phyloP scores from a whole-genome alignment of 2,888 invertebrate genomes.

The Prosopocoilus inquinatus region DNA sequence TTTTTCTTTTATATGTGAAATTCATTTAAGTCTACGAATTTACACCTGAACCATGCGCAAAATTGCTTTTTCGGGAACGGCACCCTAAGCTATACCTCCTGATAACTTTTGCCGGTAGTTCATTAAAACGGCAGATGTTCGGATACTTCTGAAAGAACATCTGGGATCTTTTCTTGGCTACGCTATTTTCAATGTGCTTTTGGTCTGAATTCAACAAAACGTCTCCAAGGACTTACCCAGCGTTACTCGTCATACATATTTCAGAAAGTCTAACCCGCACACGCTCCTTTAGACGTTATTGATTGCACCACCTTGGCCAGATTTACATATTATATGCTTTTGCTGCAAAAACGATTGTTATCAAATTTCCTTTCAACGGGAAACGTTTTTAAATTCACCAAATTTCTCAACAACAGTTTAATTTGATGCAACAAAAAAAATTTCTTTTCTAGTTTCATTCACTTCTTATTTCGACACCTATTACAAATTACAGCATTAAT shows the following conservation, averaged over 20 bases:
- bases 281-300: slow-evolving; percentile 6
- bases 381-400: too few species aligned
- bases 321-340: slow-evolving; percentile 12
- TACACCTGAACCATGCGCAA: slow-evolving; percentile 27
- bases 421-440: too few species aligned
- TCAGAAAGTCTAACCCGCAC: slow-evolving; percentile 10
- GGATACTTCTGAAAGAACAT: slow-evolving; percentile 27
- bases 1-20: neutral
- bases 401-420: too few species aligned
- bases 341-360: neutral
- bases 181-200: slow-evolving; percentile 6
- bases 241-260: slow-evolving; percentile 17
- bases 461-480: too few species aligned
- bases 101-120: slow-evolving; percentile 40
- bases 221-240: slow-evolving; percentile 9
- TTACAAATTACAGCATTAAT: too few species aligned
- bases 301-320: slow-evolving; percentile 15
- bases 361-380: too few species aligned
- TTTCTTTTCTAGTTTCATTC: too few species aligned
- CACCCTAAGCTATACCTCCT: slow-evolving; percentile 27
- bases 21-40: slow-evolving; percentile 9
- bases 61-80: slow-evolving; percentile 21
- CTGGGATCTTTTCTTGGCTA: slow-evolving; percentile 22
- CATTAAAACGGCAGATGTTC: slow-evolving; percentile 37
- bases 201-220: slow-evolving; percentile 4